Base-by-base conservation (phyloP, 2,888 invertebrate genomes). In the Mystacides longicornis region DNA sequence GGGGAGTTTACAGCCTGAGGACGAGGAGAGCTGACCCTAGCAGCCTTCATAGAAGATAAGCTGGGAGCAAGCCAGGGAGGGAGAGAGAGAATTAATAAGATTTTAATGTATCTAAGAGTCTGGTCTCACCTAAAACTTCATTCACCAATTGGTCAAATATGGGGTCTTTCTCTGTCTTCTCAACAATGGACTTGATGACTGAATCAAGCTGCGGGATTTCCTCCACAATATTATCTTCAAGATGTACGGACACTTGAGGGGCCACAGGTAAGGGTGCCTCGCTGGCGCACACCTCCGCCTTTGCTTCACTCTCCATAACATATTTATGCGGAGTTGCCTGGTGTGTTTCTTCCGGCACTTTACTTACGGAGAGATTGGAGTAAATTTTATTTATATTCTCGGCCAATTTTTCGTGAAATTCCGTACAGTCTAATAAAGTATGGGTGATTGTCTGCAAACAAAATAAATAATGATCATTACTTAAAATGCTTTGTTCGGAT, bases 401-500 rank as follows among this genome's bases (percentile, higher is more conserved):
- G 19, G 79, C 78, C 49, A 80, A 70, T 63, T 74, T 73, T 62
- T 77, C 73, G 63, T 77, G 77, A 46, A 80, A 66, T 69, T 81
- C 75, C 11, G 67, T 70, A 60, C 74, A 73, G 62, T 74, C 71
- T 50, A 79, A 63, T 5, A 80, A 64, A 52, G 74, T 73, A 64
- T 74, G 72, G 18, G 73, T 70, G 51, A 77, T 63, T 37, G 73
- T 66, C 74, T 74, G 58, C 55, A 65, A 48, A n/a, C n/a, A n/a
- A n/a, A n/a, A n/a, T n/a, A n/a, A n/a, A n/a, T n/a, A n/a, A n/a
- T n/a, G n/a, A n/a, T n/a, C n/a, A n/a, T n/a, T n/a, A n/a, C n/a
- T n/a, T n/a, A n/a, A n/a, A n/a, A n/a, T n/a, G n/a, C n/a, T n/a
- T n/a, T n/a, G n/a, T n/a, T n/a, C n/a, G n/a, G n/a, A n/a, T n/a